Base-by-base conservation (phyloP, 2,113 vertebrate genomes). In the Crotalus viridis region DNA sequence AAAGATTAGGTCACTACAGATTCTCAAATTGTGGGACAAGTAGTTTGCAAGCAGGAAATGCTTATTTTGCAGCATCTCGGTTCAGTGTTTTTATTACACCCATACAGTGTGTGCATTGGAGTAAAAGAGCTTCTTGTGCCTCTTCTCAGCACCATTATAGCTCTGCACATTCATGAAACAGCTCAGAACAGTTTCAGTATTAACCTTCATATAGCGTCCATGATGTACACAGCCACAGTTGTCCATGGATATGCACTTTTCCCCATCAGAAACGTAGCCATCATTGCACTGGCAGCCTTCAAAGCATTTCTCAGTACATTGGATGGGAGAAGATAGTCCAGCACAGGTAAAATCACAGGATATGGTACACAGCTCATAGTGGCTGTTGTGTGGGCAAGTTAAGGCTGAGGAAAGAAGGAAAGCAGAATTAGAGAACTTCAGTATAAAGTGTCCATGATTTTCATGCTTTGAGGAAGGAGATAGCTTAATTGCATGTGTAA, bases 221-320 rank as follows among this genome's bases (percentile, higher is more conserved):
- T 96, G 88, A 61, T 96, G 91, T 59, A 97, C 88, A 94, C 98
- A 98, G 13, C 98, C 98, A 90, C 98, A 98, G 64, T 87, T 91
- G 1, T 97, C 94, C 93, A 97, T 85, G 3, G 94, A 21, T 87
- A 97, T 97, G 90, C 98, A 98, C 4, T 94, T 93, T 43, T 94
- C 59, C 19, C 97, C 97, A 93, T 98, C 96, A n/a, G 94, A 97
- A 91, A 97, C 85, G 15, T 97, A 98, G 64, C 97, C 96, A 0
- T 15, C 59, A 17, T 97, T 95, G 90, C 98, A 98, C 74, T 97
- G 96, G 93, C 98, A 98, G 88, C 98, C 97, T 96, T 98, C 98
- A 95, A 97, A 97, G 90, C 97, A 97, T 74, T 69, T 90, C 4
- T 87, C 10, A 24, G 91, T 91, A 28, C 95, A 96, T 1, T 33